phyloP scores from a whole-genome alignment of 2,888 invertebrate genomes.

The Idaea straminata region DNA sequence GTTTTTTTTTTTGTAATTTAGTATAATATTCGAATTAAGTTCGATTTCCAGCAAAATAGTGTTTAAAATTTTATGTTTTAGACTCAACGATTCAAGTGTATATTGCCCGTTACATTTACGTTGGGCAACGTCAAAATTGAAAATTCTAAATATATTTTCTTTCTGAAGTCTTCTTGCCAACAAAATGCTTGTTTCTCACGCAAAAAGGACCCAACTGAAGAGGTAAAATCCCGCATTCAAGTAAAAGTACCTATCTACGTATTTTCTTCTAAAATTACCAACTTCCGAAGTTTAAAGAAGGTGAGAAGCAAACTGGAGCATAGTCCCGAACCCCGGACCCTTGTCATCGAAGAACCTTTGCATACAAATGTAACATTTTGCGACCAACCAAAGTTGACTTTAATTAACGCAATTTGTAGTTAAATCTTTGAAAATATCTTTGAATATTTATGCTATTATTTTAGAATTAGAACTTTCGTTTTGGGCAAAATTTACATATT shows the following conservation, averaged over 20 bases:
- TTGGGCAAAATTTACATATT: not conserved
- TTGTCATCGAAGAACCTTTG: not conserved
- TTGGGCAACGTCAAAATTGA: too few relatives aligned
- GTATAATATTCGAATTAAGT: too few relatives aligned
- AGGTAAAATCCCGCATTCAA: too few relatives aligned
- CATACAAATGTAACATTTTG: not conserved
- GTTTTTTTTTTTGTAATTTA: too few relatives aligned
- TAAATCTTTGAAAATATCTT: slow-evolving; percentile 1
- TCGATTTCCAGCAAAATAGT: too few relatives aligned
- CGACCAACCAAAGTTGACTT: not conserved
- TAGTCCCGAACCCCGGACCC: not conserved
- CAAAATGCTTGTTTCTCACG: too few relatives aligned
- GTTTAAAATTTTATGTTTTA: too few relatives aligned
- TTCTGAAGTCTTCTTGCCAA: too few relatives aligned
- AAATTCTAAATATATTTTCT: too few relatives aligned
- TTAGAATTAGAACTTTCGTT: not conserved
- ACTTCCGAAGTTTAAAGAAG: not conserved
- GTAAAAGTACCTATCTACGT: not conserved
- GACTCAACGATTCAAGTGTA: too few relatives aligned
- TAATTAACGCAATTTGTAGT: slow-evolving; percentile 1
- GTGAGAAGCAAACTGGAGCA: not conserved
- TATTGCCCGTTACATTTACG: too few relatives aligned
- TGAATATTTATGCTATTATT: not conserved
- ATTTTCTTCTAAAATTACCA: not conserved
- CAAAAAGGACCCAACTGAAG: too few relatives aligned